Evolutionary conservation across 2,888 invertebrate species (phyloP), one percentile per base, ranked within the genome.

Genomic region (Habroteleia sp.): DNA sequence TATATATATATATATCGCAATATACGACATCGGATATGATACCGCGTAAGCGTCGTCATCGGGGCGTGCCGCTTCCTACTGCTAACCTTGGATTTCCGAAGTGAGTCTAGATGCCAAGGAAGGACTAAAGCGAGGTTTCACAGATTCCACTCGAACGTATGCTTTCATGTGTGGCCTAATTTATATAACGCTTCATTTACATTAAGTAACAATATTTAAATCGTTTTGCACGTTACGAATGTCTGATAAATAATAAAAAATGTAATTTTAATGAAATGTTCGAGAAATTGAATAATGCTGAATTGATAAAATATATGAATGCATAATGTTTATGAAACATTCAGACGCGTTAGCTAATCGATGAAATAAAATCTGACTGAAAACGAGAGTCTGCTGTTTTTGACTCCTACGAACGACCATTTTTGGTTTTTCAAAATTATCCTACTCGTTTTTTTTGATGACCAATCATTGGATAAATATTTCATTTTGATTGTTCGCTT

Each of bases 51-150:
- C 63, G 46, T 60, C 54, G 60, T 63, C 63, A 63, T 63, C 42
- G 11, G 56, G 72, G 72, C 56, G 72, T 58, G 72, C 35, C 72
- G 42, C 63, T 63, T 72, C 72, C 72, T 72, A 72, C 72, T 50
- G 10, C 20, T 42, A 72, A 56, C 72, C 72, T 72, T 72, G 62
- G 50, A 33, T 56, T 46, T 10, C 48, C 71, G 56, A 71, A 44
- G 44, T 44, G 44, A 54, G 46, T 39, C 62, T 14, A 48, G 54
- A 42, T 16, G 37, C 33, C 52, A 23, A 62, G 27, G 11, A 62
- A 39, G 54, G 62, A 44, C 62, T 46, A 54, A 60, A 52, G 27
- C 52, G 54, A 54, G 52, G 44, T 71, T 71, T 71, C 74, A 58
- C 54, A 63, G 63, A 35, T 52, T 56, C 44, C 62, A 23, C 11